Conservation (phyloP, 2,888 invertebrate species). For the Crepidodera aurea region DNA sequence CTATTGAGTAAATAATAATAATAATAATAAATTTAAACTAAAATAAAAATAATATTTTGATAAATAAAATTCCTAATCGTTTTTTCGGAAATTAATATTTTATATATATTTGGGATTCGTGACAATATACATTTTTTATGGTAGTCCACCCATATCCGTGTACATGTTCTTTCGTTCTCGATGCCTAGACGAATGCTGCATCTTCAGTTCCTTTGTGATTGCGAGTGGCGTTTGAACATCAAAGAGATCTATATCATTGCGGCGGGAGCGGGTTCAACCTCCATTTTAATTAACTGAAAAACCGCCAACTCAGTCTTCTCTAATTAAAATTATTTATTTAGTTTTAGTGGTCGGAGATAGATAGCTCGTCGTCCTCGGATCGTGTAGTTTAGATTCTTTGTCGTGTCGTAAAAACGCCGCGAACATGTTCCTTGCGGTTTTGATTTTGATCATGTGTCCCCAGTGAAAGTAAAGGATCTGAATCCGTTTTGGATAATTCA, state of each 20-base stretch:
- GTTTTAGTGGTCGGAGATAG: neutral
- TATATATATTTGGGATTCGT: too few relatives aligned
- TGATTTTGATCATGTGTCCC: too few relatives aligned
- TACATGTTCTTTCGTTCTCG: neutral
- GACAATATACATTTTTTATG: too few relatives aligned
- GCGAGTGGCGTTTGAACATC: constrained; percentile 11
- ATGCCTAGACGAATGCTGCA: neutral
- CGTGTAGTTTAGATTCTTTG: neutral
- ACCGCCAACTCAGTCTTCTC: constrained; percentile 6
- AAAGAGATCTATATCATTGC: constrained; percentile 14
- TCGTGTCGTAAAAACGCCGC: too few relatives aligned
- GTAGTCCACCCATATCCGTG: neutral
- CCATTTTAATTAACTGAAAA: constrained; percentile 21
- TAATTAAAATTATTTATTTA: constrained; percentile 20
- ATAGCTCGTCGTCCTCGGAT: neutral
- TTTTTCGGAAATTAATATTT: too few relatives aligned
- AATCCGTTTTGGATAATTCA: too few relatives aligned
- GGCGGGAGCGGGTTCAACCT: neutral
- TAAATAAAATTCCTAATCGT: too few relatives aligned
- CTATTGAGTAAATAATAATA: too few relatives aligned
- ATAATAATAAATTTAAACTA: too few relatives aligned
- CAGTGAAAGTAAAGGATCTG: too few relatives aligned
- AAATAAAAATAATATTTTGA: too few relatives aligned
- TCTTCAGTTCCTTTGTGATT: constrained; percentile 15
- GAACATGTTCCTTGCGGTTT: too few relatives aligned